A percentile compares a stretch with the other conserved stretches of the same genome.
phyloP scores from a whole-genome alignment of 2,113 vertebrate genomes.

The Nestor notabilis region DNA sequence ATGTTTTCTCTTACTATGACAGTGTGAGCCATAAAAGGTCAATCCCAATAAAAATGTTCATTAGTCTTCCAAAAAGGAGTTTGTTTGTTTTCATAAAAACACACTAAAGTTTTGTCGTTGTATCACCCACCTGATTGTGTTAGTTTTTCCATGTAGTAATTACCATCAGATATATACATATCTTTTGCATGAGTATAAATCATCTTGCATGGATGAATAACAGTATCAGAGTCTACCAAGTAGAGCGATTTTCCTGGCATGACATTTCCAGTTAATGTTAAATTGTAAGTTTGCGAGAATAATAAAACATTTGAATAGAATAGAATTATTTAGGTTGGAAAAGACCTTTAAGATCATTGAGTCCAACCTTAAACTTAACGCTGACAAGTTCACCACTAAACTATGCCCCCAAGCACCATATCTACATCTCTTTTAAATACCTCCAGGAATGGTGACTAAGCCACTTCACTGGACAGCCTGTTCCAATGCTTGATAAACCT shows the following conservation, averaged over 20 bases:
- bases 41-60: accelerated
- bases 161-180: not conserved
- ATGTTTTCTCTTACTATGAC: not conserved
- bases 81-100: not conserved
- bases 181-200: not conserved
- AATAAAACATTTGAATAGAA: not conserved
- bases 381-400: not conserved
- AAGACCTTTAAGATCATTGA: not conserved
- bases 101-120: not conserved
- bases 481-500: not conserved
- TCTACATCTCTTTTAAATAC: not conserved
- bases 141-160: not conserved
- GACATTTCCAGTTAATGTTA: not conserved
- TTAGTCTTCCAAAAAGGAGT: not conserved
- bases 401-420: not conserved
- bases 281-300: not conserved
- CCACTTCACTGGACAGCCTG: not conserved
- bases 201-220: not conserved
- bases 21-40: not conserved
- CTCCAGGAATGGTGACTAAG: not conserved
- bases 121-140: not conserved
- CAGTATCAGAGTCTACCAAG: not conserved
- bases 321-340: not conserved
- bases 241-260: not conserved
- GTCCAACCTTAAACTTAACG: too few relatives aligned